These are phyloP conservation scores for Artemisiospiza belli DNA, from an alignment of 2,113 vertebrate species.

Conservation along the genomic window DNA sequence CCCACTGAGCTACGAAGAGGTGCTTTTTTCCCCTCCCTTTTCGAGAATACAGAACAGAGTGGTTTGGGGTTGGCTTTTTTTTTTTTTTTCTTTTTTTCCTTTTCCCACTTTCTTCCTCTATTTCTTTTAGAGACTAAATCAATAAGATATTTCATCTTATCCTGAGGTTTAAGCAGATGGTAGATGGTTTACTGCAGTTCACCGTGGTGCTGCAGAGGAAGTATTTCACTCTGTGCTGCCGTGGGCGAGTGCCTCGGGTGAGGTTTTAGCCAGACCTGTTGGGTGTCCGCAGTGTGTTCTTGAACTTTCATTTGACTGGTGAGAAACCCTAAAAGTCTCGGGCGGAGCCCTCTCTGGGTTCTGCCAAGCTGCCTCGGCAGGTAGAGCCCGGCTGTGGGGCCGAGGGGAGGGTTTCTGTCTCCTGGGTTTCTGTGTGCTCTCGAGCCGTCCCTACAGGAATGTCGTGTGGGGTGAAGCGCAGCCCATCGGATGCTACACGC, in stretches of 20 bases:
- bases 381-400: neutral
- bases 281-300: neutral
- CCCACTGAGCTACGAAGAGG: slow-evolving; percentile 48
- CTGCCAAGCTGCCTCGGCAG: neutral
- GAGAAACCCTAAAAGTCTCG: neutral
- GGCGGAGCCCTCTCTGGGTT: neutral
- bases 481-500: fast-evolving
- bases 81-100: too few relatives aligned
- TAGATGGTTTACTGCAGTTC: neutral
- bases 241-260: neutral
- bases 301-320: slow-evolving; percentile 33
- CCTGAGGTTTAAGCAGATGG: neutral
- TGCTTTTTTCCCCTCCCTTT: neutral
- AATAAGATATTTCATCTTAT: slow-evolving; percentile 15
- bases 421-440: neutral
- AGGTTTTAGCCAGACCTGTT: slow-evolving; percentile 10
- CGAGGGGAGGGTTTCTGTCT: neutral
- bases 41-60: slow-evolving; percentile 30
- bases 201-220: neutral
- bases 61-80: neutral
- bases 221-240: neutral
- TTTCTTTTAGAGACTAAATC: neutral
- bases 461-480: neutral
- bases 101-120: neutral
- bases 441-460: neutral